Evolutionary conservation across 2,797 vertebrate species (phyloP), one percentile per base, ranked within the genome.

Genomic region (Falco berigora): DNA sequence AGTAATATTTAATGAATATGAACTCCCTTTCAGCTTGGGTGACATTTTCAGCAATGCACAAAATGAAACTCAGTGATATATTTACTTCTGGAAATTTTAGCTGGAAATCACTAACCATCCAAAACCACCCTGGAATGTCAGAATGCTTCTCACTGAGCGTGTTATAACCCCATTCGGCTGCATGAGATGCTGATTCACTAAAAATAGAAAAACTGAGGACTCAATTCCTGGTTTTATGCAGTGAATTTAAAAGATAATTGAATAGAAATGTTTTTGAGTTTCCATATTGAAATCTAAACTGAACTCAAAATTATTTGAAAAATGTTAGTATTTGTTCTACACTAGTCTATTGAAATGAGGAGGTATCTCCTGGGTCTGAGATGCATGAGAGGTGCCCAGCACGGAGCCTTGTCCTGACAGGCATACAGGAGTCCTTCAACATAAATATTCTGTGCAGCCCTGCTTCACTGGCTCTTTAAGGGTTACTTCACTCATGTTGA

Each of bases 401-500:
- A 3, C 3, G 8, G 38, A 89, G 24, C 46, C 25, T 77, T 83
- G 21, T 94, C 46, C 40, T 86, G n/a, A 64, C 15, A 64, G 75
- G 14, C 10, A 0, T 75, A 27, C 21, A 42, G 88, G 58, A 67
- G 16, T 23, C 50, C 46, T 88, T 84, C 46, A 46, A 22, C 5
- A 5, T 52, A 55, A 72, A 71, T 58, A 71, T 34, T 55, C n/a
- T 72, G n/a, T 61, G 27, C 67, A 92, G 34, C 20, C 40, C 24
- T 3, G 1, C 75, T 92, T 84, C 34, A 12, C 53, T 12, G 34
- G 83, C 32, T 92, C 74, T 49, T 88, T 53, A 95, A 95, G 88
- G 56, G 91, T 96, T 96, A 90, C 63, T 94, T 95, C 59, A 67
- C 52, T 95, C 66, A 27, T 5, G 47, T 75, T 82, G 87, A 84